These are phyloP conservation scores for Plebejus anna DNA, from an alignment of 2,888 invertebrate genomes.

Conservation along the genomic window DNA sequence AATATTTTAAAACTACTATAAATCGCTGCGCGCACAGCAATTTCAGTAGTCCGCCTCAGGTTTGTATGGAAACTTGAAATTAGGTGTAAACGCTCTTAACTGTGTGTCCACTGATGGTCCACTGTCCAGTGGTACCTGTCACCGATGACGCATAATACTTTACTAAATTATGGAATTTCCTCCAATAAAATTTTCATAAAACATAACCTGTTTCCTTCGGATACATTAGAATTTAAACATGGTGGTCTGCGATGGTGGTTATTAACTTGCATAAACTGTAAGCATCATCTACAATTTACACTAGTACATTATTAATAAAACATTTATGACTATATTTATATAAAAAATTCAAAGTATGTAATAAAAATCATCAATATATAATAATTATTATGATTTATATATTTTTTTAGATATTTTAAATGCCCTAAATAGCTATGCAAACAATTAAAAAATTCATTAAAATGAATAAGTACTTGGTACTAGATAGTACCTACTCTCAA, in stretches of 20 bases:
- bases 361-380: too few relatives aligned
- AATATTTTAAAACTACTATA: too few relatives aligned
- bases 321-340: too few relatives aligned
- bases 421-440: background rate
- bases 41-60: too few relatives aligned
- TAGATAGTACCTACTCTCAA: background rate
- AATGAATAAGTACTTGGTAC: background rate
- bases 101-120: too few relatives aligned
- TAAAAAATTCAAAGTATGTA: too few relatives aligned
- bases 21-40: too few relatives aligned
- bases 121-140: background rate
- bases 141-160: background rate
- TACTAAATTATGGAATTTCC: slow-evolving; percentile 9
- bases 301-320: too few relatives aligned
- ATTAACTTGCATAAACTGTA: background rate
- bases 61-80: too few relatives aligned
- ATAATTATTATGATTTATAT: background rate
- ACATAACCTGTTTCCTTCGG: background rate
- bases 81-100: too few relatives aligned
- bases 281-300: background rate
- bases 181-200: slow-evolving; percentile 2
- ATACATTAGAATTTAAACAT: background rate
- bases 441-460: background rate
- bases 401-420: background rate
- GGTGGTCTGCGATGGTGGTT: background rate